Evolutionary conservation across 1,140 invertebrate species (phyloP).

Genomic region (Drosophila tani): DNA sequence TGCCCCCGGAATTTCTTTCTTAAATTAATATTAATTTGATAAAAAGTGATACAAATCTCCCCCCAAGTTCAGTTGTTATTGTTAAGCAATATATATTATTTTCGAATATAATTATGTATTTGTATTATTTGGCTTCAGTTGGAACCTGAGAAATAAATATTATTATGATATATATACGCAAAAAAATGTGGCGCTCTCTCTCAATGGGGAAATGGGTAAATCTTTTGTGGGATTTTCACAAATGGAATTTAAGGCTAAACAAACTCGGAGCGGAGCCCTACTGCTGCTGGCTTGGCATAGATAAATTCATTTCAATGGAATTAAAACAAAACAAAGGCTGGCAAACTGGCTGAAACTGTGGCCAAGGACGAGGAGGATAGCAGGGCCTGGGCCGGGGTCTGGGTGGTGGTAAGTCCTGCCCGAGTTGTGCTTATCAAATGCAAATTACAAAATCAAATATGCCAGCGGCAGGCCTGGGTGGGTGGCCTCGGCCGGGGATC

Average conservation of each 20-base stretch:
- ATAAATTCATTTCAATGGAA: slow-evolving; percentile 72
- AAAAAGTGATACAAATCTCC: slow-evolving; percentile 57
- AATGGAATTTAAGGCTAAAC: slow-evolving; percentile 22
- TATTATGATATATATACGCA: slow-evolving; percentile 32
- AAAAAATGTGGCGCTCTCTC: not conserved
- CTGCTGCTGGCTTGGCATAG: slow-evolving; percentile 30
- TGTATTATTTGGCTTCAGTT: slow-evolving; percentile 13
- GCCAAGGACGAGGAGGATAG: slow-evolving; percentile 6
- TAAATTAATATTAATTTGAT: not conserved
- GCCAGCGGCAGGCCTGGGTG: slow-evolving; percentile 30
- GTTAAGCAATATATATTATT: slow-evolving; percentile 35
- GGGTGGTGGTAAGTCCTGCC: slow-evolving; percentile 9
- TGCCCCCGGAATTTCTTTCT: not conserved
- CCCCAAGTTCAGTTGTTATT: slow-evolving; percentile 11
- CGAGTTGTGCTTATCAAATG: slow-evolving; percentile 70
- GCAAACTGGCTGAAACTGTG: slow-evolving; percentile 27
- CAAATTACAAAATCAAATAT: slow-evolving; percentile 80
- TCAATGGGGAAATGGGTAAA: slow-evolving; percentile 23
- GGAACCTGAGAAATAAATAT: slow-evolving; percentile 35
- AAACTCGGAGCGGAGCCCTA: slow-evolving; percentile 8
- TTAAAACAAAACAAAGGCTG: slow-evolving; percentile 77
- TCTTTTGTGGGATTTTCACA: slow-evolving; percentile 13
- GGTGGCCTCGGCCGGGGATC: slow-evolving; percentile 12
- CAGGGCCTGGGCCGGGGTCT: not conserved
- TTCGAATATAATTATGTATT: slow-evolving; percentile 3